phyloP scores from a whole-genome alignment of 2,888 invertebrate genomes.

The Latheticus oryzae region DNA sequence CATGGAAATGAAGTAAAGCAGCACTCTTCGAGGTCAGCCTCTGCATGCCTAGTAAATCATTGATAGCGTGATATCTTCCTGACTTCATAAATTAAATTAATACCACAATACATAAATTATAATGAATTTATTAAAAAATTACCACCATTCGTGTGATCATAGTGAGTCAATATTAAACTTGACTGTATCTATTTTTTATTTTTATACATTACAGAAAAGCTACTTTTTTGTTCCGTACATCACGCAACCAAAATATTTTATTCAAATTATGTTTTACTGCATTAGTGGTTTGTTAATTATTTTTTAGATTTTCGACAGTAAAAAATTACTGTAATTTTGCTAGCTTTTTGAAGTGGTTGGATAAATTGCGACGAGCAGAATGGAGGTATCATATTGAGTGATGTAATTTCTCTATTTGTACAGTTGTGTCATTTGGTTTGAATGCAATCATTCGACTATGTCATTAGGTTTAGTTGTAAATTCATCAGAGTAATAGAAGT shows the following conservation, averaged over 20 bases:
- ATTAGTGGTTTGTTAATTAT: too few relatives aligned
- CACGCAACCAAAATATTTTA: too few relatives aligned
- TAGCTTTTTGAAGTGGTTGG: too few relatives aligned
- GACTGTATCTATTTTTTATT: too few relatives aligned
- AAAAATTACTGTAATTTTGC: too few relatives aligned
- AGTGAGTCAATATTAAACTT: slow-evolving; percentile 4
- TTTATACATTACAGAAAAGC: too few relatives aligned
- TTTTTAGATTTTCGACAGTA: too few relatives aligned
- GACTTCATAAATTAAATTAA: slow-evolving; percentile 57
- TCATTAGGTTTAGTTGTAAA: slow-evolving; percentile 47
- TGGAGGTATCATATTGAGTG: too few relatives aligned
- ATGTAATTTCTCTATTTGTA: too few relatives aligned
- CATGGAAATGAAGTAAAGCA: slow-evolving; percentile 55
- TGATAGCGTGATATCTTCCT: slow-evolving; percentile 54
- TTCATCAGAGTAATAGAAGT: slow-evolving; percentile 51
- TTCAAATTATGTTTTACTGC: too few relatives aligned
- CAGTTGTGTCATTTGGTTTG: slow-evolving; percentile 41
- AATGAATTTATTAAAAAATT: slow-evolving; percentile 44
- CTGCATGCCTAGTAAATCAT: slow-evolving; percentile 58
- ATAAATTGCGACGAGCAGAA: too few relatives aligned
- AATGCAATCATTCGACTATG: slow-evolving; percentile 44
- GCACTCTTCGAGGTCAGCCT: slow-evolving; percentile 56
- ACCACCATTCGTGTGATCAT: slow-evolving; percentile 23
- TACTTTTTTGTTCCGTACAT: too few relatives aligned
- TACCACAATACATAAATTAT: slow-evolving; percentile 53